Conservation (phyloP, 2,888 invertebrate species). For the Melanostoma scalare region DNA sequence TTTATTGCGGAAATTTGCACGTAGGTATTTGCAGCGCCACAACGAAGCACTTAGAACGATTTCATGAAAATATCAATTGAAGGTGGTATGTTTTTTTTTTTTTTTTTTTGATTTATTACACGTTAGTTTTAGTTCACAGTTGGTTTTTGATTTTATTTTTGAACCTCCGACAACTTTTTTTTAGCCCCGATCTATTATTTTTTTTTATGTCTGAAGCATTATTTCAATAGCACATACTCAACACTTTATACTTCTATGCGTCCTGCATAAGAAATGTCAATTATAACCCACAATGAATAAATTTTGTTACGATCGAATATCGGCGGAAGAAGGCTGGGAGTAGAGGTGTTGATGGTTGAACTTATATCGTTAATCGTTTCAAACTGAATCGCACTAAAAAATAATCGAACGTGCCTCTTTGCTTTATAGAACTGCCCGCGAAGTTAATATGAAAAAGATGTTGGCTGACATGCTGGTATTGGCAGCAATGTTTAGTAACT, state of each 20-base stretch:
- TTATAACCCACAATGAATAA: slow-evolving; percentile 12
- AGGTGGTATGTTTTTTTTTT: slow-evolving; percentile 22
- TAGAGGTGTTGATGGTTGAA: slow-evolving; percentile 14
- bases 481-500: slow-evolving; percentile 31
- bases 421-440: slow-evolving; percentile 61
- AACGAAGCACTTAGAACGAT: slow-evolving; percentile 14
- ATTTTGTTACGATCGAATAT: slow-evolving; percentile 9
- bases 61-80: slow-evolving; percentile 22
- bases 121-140: slow-evolving; percentile 5
- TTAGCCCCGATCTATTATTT: not conserved
- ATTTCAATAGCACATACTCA: slow-evolving; percentile 11
- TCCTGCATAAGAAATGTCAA: slow-evolving; percentile 22
- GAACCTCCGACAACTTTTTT: not conserved
- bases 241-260: not conserved
- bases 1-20: slow-evolving; percentile 25
- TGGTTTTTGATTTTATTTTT: not conserved
- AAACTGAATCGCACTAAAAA: slow-evolving; percentile 54
- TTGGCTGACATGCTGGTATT: slow-evolving; percentile 5
- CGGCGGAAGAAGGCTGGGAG: slow-evolving; percentile 15
- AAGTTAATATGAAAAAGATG: slow-evolving; percentile 45
- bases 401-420: slow-evolving; percentile 62
- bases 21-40: slow-evolving; percentile 14
- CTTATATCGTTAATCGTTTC: slow-evolving; percentile 47
- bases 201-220: slow-evolving; percentile 11
- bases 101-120: not conserved